These are phyloP conservation scores for Otus scops DNA, from an alignment of 2,797 vertebrate genomes.

Conservation along the genomic window DNA sequence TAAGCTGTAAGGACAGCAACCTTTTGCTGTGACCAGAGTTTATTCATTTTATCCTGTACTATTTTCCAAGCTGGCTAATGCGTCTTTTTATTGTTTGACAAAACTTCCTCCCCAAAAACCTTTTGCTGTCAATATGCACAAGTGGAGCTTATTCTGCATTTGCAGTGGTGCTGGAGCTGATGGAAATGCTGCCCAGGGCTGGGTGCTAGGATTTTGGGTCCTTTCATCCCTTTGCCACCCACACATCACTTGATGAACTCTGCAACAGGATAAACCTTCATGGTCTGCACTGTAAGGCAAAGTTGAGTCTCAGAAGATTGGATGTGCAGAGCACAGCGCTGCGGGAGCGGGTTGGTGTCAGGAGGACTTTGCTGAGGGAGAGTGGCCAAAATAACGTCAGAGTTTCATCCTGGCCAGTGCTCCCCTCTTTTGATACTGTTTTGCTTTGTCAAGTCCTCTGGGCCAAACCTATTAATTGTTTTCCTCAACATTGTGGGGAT, in stretches of 20 bases:
- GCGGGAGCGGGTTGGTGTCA: background rate
- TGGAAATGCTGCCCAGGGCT: background rate
- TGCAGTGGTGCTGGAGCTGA: background rate
- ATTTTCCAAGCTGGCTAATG: background rate
- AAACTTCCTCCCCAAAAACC: background rate
- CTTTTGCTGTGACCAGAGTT: background rate
- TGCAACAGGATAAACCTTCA: background rate
- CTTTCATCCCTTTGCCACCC: background rate
- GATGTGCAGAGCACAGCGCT: background rate
- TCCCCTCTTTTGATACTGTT: background rate
- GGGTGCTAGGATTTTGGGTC: background rate
- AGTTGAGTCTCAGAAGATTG: fast-evolving
- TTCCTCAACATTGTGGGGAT: background rate
- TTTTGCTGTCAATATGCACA: background rate
- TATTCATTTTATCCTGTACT: background rate
- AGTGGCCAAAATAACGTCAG: background rate
- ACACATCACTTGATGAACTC: fast-evolving
- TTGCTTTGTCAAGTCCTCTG: background rate
- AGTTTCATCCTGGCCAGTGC: background rate
- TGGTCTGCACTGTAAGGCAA: background rate
- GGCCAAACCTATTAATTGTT: background rate
- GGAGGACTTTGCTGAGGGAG: background rate
- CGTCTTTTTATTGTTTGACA: background rate
- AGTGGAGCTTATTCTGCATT: background rate
- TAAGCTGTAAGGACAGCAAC: background rate